Conservation (phyloP, 1,140 invertebrate species). For the Leptonema lineaticorne region DNA sequence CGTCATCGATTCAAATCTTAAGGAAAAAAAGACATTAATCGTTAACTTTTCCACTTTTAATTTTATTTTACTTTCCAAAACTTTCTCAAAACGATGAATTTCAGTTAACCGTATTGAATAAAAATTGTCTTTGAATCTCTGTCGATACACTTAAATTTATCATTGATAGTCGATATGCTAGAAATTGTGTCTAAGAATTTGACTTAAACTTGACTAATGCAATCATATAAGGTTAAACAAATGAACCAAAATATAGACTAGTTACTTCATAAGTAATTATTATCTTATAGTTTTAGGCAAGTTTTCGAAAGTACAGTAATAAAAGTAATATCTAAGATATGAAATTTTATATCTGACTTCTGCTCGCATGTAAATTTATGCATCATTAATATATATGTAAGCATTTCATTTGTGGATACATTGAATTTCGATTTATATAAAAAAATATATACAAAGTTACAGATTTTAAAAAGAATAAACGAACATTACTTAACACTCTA, state of each 20-base stretch:
- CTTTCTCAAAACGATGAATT: too few species aligned
- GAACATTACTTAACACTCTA: too few species aligned
- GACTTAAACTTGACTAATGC: conserved; percentile 31
- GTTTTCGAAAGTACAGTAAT: conserved; percentile 59
- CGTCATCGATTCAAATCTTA: too few species aligned
- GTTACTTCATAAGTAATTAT: conserved; percentile 60
- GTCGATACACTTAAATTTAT: conserved; percentile 11
- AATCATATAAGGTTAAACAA: conserved; percentile 44
- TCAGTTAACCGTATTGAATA: too few species aligned
- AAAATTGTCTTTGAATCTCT: conserved; percentile 1
- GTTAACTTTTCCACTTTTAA: too few species aligned
- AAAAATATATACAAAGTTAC: too few species aligned
- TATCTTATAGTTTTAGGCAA: conserved; percentile 56
- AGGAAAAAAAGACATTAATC: too few species aligned
- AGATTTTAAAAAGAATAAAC: too few species aligned
- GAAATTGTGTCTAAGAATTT: conserved; percentile 15
- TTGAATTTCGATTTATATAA: too few species aligned
- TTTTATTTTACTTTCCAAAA: too few species aligned
- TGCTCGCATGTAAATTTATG: conserved; percentile 59
- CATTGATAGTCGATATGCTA: conserved; percentile 13
- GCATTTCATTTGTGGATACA: conserved; percentile 6
- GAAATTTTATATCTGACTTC: conserved; percentile 60
- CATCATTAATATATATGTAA: conserved; percentile 42
- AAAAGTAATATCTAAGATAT: conserved; percentile 55
- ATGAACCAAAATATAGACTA: conserved; percentile 60